Base-by-base conservation (phyloP, 2,888 invertebrate species). In the Drosophila mercatorum region DNA sequence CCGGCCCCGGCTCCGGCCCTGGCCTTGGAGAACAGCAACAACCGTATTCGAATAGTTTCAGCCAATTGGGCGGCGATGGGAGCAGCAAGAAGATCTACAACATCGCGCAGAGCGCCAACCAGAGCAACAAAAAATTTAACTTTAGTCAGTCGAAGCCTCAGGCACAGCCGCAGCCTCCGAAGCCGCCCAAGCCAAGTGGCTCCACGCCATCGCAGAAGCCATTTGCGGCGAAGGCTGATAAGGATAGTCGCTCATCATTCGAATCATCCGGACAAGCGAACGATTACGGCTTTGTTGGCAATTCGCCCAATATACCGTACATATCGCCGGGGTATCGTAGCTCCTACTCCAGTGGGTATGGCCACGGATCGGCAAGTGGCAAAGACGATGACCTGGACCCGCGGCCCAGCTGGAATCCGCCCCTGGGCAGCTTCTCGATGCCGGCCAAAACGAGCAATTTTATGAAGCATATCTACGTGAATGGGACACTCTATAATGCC, bases 401-500 rank as follows among this genome's bases (percentile, higher is more conserved):
- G 22, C 22, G 22, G 22, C 12, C 46, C 8, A 28, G 12, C 4
- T 3, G 10, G 5, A 47, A 14, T 8, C 4, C 8, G 28, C 28
- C 34, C 5, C 2, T 34, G 34, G 3, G 10, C 34, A 10, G 10
- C 34, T 34, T 2, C 34, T 34, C 34, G 34, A 2, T 34, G 34
- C 34, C 34, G 10, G 2, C 34, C 2, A 34, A 2, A 10, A 36
- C 11, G 11, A 6, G 12, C 12, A 17, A 3, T 34, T 2, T 2
- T 10, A 11, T 28, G 5, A 60, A 59, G 0, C 69, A 69, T 55
- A 14, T 69, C 2, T 71, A 12, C 40, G 5, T 64, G n/a, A 58
- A 70, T 10, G 71, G 71, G 0, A 28, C 71, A 2, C 59, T 65
- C 2, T 72, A 65, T 34, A 72, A 72, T 36, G 31, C 41, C 1